These are phyloP conservation scores for Planiliza haematocheilus DNA, from an alignment of 2,113 vertebrate species.

Conservation along the genomic window DNA sequence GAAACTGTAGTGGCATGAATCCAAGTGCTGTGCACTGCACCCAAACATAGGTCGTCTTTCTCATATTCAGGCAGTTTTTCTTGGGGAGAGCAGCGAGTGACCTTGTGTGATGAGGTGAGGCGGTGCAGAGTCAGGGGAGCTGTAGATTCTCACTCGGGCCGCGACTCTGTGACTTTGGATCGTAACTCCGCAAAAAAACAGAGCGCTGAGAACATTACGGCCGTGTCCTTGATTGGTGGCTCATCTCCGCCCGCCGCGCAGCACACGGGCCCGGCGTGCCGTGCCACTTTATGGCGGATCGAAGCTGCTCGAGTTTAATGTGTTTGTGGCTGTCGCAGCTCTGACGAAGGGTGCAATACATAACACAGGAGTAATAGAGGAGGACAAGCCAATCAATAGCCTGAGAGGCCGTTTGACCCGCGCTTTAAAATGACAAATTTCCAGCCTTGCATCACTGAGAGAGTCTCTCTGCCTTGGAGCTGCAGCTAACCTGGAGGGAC, in stretches of 20 bases:
- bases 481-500: constrained; percentile 19
- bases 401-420: constrained; percentile 73
- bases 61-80: constrained; percentile 14
- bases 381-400: constrained; percentile 80
- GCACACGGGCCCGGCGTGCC: constrained; percentile 1
- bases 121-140: constrained; percentile 32
- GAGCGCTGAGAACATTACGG: constrained; percentile 30
- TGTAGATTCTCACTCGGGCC: constrained; percentile 51
- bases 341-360: constrained; percentile 77
- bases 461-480: constrained; percentile 34
- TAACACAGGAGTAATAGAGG: constrained; percentile 74
- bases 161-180: constrained; percentile 54
- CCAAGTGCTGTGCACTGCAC: constrained; percentile 1
- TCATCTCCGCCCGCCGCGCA: constrained; percentile 38
- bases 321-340: constrained; percentile 74
- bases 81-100: constrained; percentile 14
- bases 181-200: constrained; percentile 65
- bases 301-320: constrained; percentile 76
- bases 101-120: constrained; percentile 38
- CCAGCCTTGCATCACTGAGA: constrained; percentile 51
- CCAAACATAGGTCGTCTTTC: background rate
- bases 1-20: background rate
- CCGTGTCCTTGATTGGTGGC: constrained; percentile 60
- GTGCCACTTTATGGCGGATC: constrained; percentile 71
- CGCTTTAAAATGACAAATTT: constrained; percentile 77